A percentile compares a stretch with the other conserved stretches of the same genome.
These are phyloP conservation scores for Apocheima hispidaria DNA, from an alignment of 2,888 invertebrate species.

Conservation along the genomic window DNA sequence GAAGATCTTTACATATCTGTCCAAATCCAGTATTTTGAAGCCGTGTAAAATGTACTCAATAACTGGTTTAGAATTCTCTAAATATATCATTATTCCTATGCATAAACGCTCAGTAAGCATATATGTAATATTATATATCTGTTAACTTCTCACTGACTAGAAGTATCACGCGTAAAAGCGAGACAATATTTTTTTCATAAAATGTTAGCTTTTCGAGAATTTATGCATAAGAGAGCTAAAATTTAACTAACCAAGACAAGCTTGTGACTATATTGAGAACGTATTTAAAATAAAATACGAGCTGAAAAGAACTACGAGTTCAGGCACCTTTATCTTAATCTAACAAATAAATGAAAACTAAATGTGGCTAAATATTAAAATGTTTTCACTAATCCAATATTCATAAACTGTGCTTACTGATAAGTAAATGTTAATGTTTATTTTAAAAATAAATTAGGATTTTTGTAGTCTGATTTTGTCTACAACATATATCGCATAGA, in stretches of 20 bases:
- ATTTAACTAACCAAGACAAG: conserved; percentile 26
- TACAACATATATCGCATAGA: background rate
- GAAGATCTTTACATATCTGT: conserved; percentile 32
- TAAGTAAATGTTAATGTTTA: too few species aligned
- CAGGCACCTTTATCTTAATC: conserved; percentile 80
- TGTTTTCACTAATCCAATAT: conserved; percentile 20
- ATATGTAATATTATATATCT: too few species aligned
- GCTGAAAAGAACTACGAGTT: conserved; percentile 55
- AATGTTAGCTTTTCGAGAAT: too few species aligned
- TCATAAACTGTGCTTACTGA: background rate
- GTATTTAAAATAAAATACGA: background rate
- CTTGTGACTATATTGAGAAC: conserved; percentile 26
- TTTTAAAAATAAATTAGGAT: too few species aligned
- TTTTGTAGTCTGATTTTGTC: background rate
- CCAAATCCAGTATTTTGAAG: background rate
- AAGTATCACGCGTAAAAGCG: too few species aligned
- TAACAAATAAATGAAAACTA: conserved; percentile 57
- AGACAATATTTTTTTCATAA: too few species aligned
- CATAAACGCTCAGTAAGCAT: too few species aligned
- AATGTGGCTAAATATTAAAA: conserved; percentile 2
- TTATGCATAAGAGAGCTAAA: too few species aligned
- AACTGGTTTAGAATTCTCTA: conserved; percentile 14
- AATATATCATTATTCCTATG: too few species aligned
- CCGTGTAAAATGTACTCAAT: conserved; percentile 15
- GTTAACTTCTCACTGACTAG: too few species aligned